phyloP scores from a whole-genome alignment of 2,888 invertebrate genomes.

The Gastrophysa polygoni region DNA sequence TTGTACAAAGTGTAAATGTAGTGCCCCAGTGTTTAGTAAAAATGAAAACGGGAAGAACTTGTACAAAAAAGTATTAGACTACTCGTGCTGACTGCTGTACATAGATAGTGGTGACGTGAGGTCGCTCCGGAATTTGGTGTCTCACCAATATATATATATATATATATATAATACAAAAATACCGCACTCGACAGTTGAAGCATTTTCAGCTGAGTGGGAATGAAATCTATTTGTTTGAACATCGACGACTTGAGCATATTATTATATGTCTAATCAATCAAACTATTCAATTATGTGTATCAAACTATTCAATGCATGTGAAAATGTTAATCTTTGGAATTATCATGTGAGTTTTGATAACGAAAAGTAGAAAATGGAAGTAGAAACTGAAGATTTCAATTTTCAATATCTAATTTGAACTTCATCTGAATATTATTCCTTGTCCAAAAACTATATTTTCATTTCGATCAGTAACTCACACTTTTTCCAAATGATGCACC shows the following conservation, averaged over 20 bases:
- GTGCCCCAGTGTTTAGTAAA: slow-evolving; percentile 59
- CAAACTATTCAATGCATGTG: too few species aligned
- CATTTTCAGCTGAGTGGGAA: neutral
- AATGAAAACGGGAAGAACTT: slow-evolving; percentile 53
- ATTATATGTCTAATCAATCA: slow-evolving; percentile 7
- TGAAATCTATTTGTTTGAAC: slow-evolving; percentile 1
- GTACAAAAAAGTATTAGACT: slow-evolving; percentile 56
- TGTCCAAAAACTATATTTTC: too few species aligned
- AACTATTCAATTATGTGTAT: too few species aligned
- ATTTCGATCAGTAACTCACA: too few species aligned
- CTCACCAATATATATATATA: slow-evolving; percentile 40
- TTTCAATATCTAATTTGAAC: too few species aligned
- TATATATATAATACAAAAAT: slow-evolving; percentile 37
- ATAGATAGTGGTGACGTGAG: slow-evolving; percentile 52
- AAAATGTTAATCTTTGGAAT: too few species aligned
- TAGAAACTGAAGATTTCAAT: too few species aligned
- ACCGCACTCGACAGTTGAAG: slow-evolving; percentile 35
- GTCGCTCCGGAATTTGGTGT: slow-evolving; percentile 51
- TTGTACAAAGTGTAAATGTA: slow-evolving; percentile 67
- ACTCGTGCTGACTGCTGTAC: slow-evolving; percentile 55
- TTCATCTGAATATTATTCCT: too few species aligned
- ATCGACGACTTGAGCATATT: too few species aligned
- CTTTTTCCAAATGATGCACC: too few species aligned
- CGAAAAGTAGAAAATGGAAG: too few species aligned
- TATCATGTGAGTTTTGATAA: too few species aligned